A percentile compares a stretch with the other conserved stretches of the same genome.
phyloP scores from a whole-genome alignment of 2,113 vertebrate species.

The Poecilia latipinna region DNA sequence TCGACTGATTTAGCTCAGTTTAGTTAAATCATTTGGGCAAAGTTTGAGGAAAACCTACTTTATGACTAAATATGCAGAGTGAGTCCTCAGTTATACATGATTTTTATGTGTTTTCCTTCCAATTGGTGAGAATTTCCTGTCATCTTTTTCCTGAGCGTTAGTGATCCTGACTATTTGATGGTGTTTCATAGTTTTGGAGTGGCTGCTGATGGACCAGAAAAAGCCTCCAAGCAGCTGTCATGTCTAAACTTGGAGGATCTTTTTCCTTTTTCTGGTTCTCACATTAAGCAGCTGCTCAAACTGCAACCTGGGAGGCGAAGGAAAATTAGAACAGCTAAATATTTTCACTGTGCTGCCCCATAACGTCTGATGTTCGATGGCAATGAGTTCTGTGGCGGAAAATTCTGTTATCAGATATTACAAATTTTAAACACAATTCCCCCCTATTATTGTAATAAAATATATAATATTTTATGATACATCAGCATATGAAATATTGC shows the following conservation, averaged over 20 bases:
- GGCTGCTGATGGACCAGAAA: slow-evolving; percentile 10
- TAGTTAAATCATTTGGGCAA: neutral
- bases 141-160: too few species aligned
- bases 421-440: too few species aligned
- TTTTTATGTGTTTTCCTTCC: neutral
- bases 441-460: too few species aligned
- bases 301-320: neutral
- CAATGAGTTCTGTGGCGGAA: too few species aligned
- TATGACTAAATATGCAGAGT: neutral
- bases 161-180: too few species aligned
- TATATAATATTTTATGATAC: too few species aligned
- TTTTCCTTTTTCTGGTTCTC: slow-evolving; percentile 30
- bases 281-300: slow-evolving; percentile 33
- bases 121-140: neutral
- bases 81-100: too few species aligned
- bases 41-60: neutral
- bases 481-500: too few species aligned
- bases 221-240: slow-evolving; percentile 52
- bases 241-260: slow-evolving; percentile 62
- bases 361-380: too few species aligned
- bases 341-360: too few species aligned
- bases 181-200: too few species aligned
- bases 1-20: neutral
- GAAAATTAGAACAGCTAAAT: neutral
- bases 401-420: too few species aligned